phyloP scores from a whole-genome alignment of 2,113 vertebrate species.

The Caranx ignobilis region DNA sequence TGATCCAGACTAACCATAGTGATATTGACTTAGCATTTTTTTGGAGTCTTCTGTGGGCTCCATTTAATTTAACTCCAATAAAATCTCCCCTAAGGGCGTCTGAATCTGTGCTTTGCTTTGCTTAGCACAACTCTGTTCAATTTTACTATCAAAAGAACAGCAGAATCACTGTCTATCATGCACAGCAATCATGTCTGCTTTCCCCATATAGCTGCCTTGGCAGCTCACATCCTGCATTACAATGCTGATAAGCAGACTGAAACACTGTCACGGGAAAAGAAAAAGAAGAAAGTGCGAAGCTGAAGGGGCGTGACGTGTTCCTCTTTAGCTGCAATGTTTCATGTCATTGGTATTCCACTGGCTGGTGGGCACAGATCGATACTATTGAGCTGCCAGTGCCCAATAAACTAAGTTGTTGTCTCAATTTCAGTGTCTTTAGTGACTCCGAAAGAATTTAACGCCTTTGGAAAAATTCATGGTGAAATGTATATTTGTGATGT shows the following conservation, averaged over 20 bases:
- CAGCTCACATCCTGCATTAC: constrained; percentile 30
- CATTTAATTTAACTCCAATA: constrained; percentile 33
- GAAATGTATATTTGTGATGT: constrained; percentile 31
- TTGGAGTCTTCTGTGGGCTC: constrained; percentile 5
- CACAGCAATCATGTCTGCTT: background rate
- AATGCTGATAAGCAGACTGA: constrained; percentile 26
- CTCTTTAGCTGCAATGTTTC: constrained; percentile 70
- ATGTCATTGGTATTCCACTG: constrained; percentile 80
- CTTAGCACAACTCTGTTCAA: constrained; percentile 1
- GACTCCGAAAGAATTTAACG: constrained; percentile 57
- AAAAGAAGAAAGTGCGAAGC: constrained; percentile 14
- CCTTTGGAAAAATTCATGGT: constrained; percentile 45
- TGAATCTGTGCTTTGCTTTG: constrained; percentile 9
- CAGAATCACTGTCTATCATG: background rate
- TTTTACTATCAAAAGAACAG: constrained; percentile 26
- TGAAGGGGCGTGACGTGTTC: constrained; percentile 61
- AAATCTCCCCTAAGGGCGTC: constrained; percentile 20
- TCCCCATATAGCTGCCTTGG: background rate
- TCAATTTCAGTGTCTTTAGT: constrained; percentile 82
- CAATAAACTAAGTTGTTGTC: constrained; percentile 85
- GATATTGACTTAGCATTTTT: constrained; percentile 21
- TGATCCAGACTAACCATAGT: background rate
- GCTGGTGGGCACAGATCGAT: constrained; percentile 74
- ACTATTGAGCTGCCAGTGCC: constrained; percentile 76
- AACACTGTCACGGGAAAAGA: background rate